phyloP scores from a whole-genome alignment of 30 jellyfish, hydroid and myxozoan species.

The Mastigias papua region DNA sequence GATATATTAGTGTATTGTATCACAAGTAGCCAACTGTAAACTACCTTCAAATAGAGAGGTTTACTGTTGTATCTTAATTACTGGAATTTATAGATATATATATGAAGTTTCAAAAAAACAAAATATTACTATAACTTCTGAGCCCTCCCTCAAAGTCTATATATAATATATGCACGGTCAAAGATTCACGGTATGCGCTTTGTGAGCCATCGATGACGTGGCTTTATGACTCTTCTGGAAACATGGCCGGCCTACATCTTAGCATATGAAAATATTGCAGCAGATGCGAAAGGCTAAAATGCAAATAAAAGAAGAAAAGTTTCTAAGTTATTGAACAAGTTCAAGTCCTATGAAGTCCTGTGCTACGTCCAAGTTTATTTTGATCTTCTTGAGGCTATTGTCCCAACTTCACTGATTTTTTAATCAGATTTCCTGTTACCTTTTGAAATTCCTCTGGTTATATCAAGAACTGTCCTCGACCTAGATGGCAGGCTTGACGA shows the following conservation, averaged over 20 bases:
- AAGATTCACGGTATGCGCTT: background rate
- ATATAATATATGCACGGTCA: no score
- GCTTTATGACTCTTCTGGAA: background rate
- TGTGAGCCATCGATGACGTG: no score
- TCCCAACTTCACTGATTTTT: constrained; percentile 53
- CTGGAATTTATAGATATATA: no score
- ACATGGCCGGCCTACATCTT: background rate
- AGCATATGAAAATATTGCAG: background rate
- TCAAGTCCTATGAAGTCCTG: constrained; percentile 45
- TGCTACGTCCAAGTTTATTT: constrained; percentile 44
- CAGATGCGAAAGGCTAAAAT: constrained; percentile 26
- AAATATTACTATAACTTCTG: no score
- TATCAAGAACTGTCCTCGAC: constrained; percentile 19
- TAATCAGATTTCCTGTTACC: constrained; percentile 61
- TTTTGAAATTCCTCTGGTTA: constrained; percentile 32
- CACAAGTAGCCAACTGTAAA: no score
- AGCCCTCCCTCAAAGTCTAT: no score
- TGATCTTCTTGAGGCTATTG: constrained; percentile 52
- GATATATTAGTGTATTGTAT: no score
- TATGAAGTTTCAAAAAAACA: no score
- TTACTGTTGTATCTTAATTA: no score
- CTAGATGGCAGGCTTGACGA: no score
- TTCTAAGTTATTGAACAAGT: constrained; percentile 56
- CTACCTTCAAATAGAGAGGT: no score
- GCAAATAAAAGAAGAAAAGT: constrained; percentile 54